These are phyloP conservation scores for Torymus aiolomorphi DNA, from an alignment of 2,888 invertebrate genomes.

Conservation along the genomic window DNA sequence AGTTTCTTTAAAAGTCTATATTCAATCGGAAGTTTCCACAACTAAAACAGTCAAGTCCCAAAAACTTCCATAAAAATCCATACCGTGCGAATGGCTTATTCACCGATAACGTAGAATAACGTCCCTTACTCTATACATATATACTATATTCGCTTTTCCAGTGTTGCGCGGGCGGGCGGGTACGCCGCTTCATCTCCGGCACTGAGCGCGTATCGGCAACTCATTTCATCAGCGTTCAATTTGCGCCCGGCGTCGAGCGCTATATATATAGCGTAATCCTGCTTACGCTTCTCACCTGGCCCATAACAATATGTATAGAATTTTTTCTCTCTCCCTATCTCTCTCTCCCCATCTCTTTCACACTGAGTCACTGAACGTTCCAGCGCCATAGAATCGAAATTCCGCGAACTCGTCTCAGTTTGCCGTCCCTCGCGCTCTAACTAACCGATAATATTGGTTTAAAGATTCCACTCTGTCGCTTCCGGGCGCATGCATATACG, in stretches of 20 bases:
- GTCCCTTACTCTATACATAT: too few relatives aligned
- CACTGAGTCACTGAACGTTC: too few relatives aligned
- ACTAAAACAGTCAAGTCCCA: too few relatives aligned
- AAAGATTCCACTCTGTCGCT: conserved; percentile 22
- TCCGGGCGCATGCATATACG: background rate
- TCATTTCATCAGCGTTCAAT: conserved; percentile 41
- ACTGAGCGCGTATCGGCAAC: conserved; percentile 1
- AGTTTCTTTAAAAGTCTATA: too few relatives aligned
- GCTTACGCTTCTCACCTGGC: conserved; percentile 14
- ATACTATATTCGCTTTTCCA: background rate
- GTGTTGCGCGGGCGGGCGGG: background rate
- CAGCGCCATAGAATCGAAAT: background rate
- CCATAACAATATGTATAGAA: background rate
- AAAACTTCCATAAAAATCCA: too few relatives aligned
- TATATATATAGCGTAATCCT: background rate
- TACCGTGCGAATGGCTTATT: too few relatives aligned
- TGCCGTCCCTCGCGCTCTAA: conserved; percentile 12
- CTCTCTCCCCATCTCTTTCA: too few relatives aligned
- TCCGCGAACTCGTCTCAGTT: background rate
- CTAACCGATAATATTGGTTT: conserved; percentile 43
- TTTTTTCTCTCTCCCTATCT: too few relatives aligned
- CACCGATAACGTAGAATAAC: too few relatives aligned
- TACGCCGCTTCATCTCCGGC: background rate
- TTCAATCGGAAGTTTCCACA: too few relatives aligned
- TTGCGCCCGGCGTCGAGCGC: conserved; percentile 2